Evolutionary conservation across 2,888 invertebrate species (phyloP).

Genomic region (Rhorus exstirpatorius): DNA sequence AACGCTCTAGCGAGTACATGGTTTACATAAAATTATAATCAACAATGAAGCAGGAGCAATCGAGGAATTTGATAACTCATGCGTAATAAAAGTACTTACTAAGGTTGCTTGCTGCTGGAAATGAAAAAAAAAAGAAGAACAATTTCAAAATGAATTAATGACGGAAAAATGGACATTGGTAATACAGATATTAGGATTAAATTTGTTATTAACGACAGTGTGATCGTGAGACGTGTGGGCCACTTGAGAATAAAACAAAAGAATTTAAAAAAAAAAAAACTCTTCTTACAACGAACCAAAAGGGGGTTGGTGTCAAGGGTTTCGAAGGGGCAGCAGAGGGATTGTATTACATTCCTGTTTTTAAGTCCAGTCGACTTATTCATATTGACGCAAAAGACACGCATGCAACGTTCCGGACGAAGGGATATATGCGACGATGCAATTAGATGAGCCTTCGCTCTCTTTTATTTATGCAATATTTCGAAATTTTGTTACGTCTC

Average conservation of each 20-base stretch:
- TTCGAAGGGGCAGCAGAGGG: constrained; percentile 35
- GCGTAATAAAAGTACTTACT: constrained; percentile 88
- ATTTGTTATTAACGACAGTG: constrained; percentile 60
- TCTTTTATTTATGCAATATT: constrained; percentile 34
- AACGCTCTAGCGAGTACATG: constrained; percentile 1
- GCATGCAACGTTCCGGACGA: constrained; percentile 79
- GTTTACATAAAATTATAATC: constrained; percentile 17
- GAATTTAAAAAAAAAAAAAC: constrained; percentile 49
- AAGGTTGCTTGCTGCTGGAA: constrained; percentile 90
- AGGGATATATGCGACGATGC: constrained; percentile 78
- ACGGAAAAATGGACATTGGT: constrained; percentile 65
- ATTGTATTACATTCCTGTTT: constrained; percentile 59
- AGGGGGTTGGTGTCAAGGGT: constrained; percentile 63
- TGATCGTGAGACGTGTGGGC: constrained; percentile 39
- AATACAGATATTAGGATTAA: constrained; percentile 60
- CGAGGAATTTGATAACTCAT: constrained; percentile 56
- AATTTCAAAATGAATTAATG: constrained; percentile 77
- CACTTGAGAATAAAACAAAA: constrained; percentile 19
- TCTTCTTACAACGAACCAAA: constrained; percentile 61
- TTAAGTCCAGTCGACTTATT: constrained; percentile 73
- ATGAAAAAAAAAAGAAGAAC: constrained; percentile 80
- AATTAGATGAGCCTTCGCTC: constrained; percentile 74
- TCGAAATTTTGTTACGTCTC: constrained; percentile 26
- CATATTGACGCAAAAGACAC: constrained; percentile 74
- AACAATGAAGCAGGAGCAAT: constrained; percentile 44